phyloP scores from a whole-genome alignment of 2,113 vertebrate genomes.

The Sorex araneus region DNA sequence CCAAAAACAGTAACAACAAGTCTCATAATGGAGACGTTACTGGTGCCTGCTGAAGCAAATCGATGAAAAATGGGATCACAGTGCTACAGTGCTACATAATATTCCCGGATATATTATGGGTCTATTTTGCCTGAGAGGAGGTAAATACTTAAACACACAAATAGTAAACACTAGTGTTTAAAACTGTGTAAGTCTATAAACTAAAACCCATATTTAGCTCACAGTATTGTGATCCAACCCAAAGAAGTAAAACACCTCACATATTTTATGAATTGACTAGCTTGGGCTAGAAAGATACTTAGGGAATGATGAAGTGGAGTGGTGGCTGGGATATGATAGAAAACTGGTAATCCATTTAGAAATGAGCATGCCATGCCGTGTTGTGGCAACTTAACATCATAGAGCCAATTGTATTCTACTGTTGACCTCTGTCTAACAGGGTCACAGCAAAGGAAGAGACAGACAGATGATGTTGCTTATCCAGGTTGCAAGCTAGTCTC shows the following conservation, averaged over 20 bases:
- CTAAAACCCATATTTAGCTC: not conserved
- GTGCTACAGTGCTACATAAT: too few species aligned
- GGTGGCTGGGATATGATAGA: not conserved
- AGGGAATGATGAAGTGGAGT: not conserved
- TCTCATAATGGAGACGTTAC: too few species aligned
- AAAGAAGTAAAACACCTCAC: not conserved
- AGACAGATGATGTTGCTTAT: too few species aligned
- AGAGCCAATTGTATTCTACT: too few species aligned
- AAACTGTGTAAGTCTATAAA: not conserved
- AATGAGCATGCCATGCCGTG: too few species aligned
- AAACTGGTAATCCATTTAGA: not conserved
- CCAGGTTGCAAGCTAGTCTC: too few species aligned
- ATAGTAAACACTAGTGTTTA: not conserved
- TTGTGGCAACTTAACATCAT: too few species aligned
- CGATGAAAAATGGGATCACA: too few species aligned
- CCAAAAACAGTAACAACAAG: too few species aligned
- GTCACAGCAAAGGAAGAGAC: too few species aligned
- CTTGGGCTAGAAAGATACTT: not conserved
- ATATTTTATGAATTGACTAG: not conserved
- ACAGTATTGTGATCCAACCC: not conserved
- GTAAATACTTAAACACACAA: not conserved
- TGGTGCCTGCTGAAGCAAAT: too few species aligned
- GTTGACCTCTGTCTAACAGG: too few species aligned
- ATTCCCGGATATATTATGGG: not conserved
- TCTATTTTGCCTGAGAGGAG: not conserved